Percentiles rank a stretch among this genome's conserved stretches.
phyloP scores from a whole-genome alignment of 2,797 vertebrate species.

The Pantherophis alleghaniensis region DNA sequence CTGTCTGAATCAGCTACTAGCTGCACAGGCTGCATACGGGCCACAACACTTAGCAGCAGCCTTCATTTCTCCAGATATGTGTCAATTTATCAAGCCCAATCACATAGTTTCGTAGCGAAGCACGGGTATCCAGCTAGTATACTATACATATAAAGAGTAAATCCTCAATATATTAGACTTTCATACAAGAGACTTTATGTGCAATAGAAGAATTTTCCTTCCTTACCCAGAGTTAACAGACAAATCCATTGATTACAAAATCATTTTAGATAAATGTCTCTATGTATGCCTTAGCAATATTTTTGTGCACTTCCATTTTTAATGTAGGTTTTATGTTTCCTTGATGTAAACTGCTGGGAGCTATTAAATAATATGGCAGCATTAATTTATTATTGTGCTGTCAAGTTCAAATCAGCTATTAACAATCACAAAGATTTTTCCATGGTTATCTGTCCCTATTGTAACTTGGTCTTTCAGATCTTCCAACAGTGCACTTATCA shows the following conservation, averaged over 20 bases:
- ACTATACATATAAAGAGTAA: too few species aligned
- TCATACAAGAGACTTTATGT: too few species aligned
- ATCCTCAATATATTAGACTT: too few species aligned
- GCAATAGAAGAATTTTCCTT: not conserved
- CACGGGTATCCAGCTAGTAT: too few species aligned
- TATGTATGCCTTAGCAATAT: not conserved
- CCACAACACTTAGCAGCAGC: too few species aligned
- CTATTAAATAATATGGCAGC: not conserved
- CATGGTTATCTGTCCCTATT: not conserved
- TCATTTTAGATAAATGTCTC: not conserved
- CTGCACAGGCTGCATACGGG: too few species aligned
- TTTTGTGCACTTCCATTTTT: not conserved
- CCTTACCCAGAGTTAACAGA: not conserved
- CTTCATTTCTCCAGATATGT: too few species aligned
- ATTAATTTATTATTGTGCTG: not conserved
- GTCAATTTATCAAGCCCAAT: too few species aligned
- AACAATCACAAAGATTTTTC: not conserved
- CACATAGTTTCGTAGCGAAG: too few species aligned
- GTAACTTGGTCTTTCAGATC: not conserved
- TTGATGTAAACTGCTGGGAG: not conserved
- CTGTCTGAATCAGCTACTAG: too few species aligned
- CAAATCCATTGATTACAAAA: not conserved
- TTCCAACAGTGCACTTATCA: not conserved
- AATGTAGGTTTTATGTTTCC: not conserved
- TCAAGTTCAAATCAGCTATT: not conserved